A percentile compares a stretch with the other conserved stretches of the same genome.
Evolutionary conservation across 2,797 vertebrate species (phyloP).

Genomic region (Mormyrops boulengeri): DNA sequence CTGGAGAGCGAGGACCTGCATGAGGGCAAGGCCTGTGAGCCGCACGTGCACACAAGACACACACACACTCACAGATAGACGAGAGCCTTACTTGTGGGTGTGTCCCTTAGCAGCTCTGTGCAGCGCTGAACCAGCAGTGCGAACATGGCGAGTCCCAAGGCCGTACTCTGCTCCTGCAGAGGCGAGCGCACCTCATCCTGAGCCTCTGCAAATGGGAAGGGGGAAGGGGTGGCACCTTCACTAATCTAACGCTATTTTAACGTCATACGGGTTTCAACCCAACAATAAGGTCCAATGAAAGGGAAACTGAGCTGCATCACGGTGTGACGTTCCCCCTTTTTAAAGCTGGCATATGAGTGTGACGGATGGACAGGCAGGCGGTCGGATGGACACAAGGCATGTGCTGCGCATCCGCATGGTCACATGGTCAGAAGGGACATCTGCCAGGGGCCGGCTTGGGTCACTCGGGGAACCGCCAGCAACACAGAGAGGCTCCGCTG

Average conservation of each 20-base stretch:
- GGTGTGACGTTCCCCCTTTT: not conserved
- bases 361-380: not conserved
- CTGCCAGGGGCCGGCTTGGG: not conserved
- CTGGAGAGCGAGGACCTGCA: slow-evolving; percentile 58
- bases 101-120: slow-evolving; percentile 73
- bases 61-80: not conserved
- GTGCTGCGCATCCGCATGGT: not conserved
- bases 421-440: not conserved
- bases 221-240: not conserved
- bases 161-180: slow-evolving; percentile 84
- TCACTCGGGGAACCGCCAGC: not conserved
- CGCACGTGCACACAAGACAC: not conserved
- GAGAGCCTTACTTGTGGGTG: slow-evolving; percentile 52
- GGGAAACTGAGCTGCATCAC: not conserved
- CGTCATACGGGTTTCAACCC: not conserved
- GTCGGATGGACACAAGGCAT: not conserved
- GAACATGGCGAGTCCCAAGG: slow-evolving; percentile 88
- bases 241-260: not conserved
- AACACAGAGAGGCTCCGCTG: not conserved
- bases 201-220: slow-evolving; percentile 41
- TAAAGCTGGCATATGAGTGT: not conserved
- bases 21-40: slow-evolving; percentile 35
- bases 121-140: slow-evolving; percentile 83
- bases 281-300: too few species aligned
- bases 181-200: slow-evolving; percentile 74